Evolutionary conservation across 2,113 vertebrate species (phyloP).

Genomic region (Procavia capensis): DNA sequence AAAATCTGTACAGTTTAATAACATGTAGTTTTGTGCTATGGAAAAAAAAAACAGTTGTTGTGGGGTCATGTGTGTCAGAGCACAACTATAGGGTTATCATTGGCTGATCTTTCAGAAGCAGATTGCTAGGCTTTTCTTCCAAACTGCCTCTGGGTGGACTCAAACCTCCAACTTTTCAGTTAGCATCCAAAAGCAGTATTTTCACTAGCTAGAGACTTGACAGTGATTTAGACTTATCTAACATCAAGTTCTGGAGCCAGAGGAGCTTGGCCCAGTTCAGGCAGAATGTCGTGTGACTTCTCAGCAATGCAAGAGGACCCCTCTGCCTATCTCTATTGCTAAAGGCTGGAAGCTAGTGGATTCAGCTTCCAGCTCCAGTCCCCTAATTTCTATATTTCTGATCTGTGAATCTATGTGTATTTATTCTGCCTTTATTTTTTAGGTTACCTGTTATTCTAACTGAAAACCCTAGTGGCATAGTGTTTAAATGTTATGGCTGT

Average conservation of each 20-base stretch:
- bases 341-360: no score
- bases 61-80: no score
- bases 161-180: no score
- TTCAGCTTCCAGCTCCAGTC: background rate
- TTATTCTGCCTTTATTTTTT: background rate
- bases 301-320: fast-evolving
- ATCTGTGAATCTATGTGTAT: background rate
- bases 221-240: background rate
- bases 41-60: no score
- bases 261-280: fast-evolving
- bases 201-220: no score
- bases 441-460: background rate
- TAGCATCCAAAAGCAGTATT: no score
- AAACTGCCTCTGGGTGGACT: no score
- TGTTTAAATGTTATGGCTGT: no score
- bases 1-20: background rate
- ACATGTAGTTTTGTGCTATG: background rate
- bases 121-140: no score
- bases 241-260: background rate
- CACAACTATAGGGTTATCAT: no score
- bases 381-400: background rate
- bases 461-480: no score
- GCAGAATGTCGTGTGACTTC: background rate
- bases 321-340: background rate
- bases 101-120: no score